A percentile compares a stretch with the other conserved stretches of the same genome.
phyloP scores from a whole-genome alignment of 2,797 vertebrate species.

The Epinephelus malabaricus region DNA sequence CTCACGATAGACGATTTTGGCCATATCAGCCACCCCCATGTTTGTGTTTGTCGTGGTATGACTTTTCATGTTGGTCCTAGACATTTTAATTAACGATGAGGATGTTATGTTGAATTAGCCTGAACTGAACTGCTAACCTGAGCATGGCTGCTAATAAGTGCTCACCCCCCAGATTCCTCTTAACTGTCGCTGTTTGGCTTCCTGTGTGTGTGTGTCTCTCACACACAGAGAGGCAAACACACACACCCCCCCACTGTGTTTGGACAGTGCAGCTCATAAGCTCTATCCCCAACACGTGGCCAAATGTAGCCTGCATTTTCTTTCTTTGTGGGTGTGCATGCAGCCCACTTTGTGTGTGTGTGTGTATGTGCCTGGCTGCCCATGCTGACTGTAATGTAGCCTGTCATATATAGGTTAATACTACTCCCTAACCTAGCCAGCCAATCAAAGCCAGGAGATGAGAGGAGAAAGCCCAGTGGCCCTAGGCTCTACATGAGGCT shows the following conservation, averaged over 20 bases:
- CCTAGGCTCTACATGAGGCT: conserved; percentile 74
- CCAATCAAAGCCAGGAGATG: conserved; percentile 80
- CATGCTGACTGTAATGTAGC: conserved; percentile 89
- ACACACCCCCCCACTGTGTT: conserved; percentile 65
- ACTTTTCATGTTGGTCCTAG: background rate
- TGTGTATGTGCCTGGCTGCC: conserved; percentile 76
- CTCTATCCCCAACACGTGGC: conserved; percentile 72
- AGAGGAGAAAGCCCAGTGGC: conserved; percentile 67
- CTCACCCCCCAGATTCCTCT: conserved; percentile 53
- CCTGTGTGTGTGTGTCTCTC: background rate
- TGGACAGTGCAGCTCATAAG: conserved; percentile 62
- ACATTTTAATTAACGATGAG: background rate
- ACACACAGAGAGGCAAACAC: conserved; percentile 13
- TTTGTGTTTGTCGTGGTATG: background rate
- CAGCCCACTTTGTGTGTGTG: conserved; percentile 37
- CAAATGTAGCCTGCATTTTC: conserved; percentile 49
- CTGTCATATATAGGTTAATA: conserved; percentile 94
- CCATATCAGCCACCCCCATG: too few relatives aligned
- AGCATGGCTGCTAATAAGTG: conserved; percentile 22
- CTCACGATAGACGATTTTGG: too few relatives aligned
- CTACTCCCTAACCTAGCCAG: conserved; percentile 86
- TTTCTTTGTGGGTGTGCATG: conserved; percentile 59
- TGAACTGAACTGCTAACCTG: conserved; percentile 35
- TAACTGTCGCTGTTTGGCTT: conserved; percentile 24
- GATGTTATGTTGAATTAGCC: conserved; percentile 7